Evolutionary conservation across 2,888 invertebrate genomes (phyloP).

Genomic region (Archips crataeganus): DNA sequence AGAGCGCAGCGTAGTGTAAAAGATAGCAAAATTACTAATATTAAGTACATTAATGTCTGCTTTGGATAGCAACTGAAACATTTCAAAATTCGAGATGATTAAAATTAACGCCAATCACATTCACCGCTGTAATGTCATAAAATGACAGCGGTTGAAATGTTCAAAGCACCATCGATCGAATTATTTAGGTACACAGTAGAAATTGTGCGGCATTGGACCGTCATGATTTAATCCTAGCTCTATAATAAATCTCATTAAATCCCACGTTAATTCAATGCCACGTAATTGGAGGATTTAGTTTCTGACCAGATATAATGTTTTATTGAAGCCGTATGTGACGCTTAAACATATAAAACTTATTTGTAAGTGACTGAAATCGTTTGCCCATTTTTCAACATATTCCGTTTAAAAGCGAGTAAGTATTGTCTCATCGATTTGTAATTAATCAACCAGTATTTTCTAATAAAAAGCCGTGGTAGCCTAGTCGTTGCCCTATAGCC

Average conservation of each 20-base stretch:
- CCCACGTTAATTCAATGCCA: conserved; percentile 3
- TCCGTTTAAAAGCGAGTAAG: no score
- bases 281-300: neutral
- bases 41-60: neutral
- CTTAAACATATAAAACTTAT: no score
- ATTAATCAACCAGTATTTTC: no score
- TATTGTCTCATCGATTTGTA: no score
- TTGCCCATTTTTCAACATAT: no score
- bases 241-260: neutral
- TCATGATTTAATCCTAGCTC: neutral
- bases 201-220: neutral
- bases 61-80: neutral
- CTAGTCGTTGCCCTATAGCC: no score
- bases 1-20: no score
- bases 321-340: neutral
- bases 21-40: no score
- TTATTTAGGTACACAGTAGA: neutral
- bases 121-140: neutral
- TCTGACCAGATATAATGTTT: neutral
- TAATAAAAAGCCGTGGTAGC: no score
- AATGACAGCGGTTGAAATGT: neutral
- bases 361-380: no score
- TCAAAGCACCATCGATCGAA: neutral
- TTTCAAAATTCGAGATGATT: neutral
- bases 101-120: neutral